These are phyloP conservation scores for Stratiomys singularior DNA, from an alignment of 2,888 invertebrate genomes.

Conservation along the genomic window DNA sequence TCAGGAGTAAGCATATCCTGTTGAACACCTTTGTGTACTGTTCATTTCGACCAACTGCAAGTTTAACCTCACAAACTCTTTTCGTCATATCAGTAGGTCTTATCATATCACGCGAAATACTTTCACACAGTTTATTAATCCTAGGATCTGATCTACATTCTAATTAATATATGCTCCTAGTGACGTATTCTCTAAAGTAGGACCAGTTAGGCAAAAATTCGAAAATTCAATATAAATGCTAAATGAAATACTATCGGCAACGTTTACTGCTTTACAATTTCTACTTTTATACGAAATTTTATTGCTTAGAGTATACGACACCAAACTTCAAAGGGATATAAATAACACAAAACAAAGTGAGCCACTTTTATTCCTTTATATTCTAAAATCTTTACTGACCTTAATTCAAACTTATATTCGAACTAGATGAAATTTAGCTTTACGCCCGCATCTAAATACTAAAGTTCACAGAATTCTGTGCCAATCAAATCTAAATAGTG, in stretches of 20 bases:
- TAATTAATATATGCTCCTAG: background rate
- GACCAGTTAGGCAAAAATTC: background rate
- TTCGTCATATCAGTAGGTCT: too few relatives aligned
- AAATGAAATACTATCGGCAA: conserved; percentile 26
- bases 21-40: background rate
- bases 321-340: background rate
- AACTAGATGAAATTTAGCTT: background rate
- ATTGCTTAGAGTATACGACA: conserved; percentile 15
- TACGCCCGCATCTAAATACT: background rate
- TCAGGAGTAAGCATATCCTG: too few relatives aligned
- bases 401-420: background rate
- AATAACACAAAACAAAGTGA: background rate
- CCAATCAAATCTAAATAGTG: conserved; percentile 40
- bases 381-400: background rate
- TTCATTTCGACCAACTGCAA: background rate
- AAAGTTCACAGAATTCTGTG: conserved; percentile 30
- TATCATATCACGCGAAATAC: too few relatives aligned
- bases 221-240: background rate
- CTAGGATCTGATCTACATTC: too few relatives aligned
- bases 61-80: too few relatives aligned
- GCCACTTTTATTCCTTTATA: background rate
- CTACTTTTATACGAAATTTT: conserved; percentile 44
- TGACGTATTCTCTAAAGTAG: conserved; percentile 6
- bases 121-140: too few relatives aligned
- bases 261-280: conserved; percentile 35